A percentile compares a stretch with the other conserved stretches of the same genome.
These are phyloP conservation scores for Ligdia adustata DNA, from an alignment of 2,888 invertebrate species.

Conservation along the genomic window DNA sequence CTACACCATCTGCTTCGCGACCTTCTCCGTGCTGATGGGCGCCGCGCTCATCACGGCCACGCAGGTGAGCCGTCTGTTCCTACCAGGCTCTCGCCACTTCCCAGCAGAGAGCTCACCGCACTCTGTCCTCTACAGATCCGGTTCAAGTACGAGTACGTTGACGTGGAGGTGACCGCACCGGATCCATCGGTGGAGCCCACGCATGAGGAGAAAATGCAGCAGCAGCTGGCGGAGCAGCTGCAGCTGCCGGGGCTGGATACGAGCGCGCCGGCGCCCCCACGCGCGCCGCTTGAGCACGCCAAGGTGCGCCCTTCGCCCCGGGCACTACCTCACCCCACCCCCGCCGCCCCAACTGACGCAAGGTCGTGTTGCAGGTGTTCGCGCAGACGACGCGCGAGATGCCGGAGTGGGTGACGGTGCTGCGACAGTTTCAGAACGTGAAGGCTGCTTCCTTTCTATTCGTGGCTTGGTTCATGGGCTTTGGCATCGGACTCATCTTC, in stretches of 20 bases:
- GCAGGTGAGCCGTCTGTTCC: slow-evolving; percentile 86
- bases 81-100: background rate
- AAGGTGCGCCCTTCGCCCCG: slow-evolving; percentile 42
- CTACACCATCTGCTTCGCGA: slow-evolving; percentile 99
- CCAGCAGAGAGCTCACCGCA: slow-evolving; percentile 86
- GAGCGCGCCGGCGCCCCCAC: slow-evolving; percentile 74
- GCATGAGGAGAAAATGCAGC: slow-evolving; percentile 91
- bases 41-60: slow-evolving; percentile 96
- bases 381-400: slow-evolving; percentile 95
- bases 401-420: slow-evolving; percentile 96
- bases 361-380: slow-evolving; percentile 85
- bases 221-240: slow-evolving; percentile 92
- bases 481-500: slow-evolving; percentile 99
- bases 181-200: slow-evolving; percentile 84
- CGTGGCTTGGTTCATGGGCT: slow-evolving; percentile 99
- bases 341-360: background rate
- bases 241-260: slow-evolving; percentile 91
- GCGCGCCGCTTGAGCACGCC: slow-evolving; percentile 55
- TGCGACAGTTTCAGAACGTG: slow-evolving; percentile 94
- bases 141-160: slow-evolving; percentile 86
- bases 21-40: slow-evolving; percentile 98
- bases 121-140: slow-evolving; percentile 66
- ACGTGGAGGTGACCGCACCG: slow-evolving; percentile 81
- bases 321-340: slow-evolving; percentile 2
- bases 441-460: slow-evolving; percentile 97